These are phyloP conservation scores for Pseudomugil gertrudae DNA, from an alignment of 2,797 vertebrate species.

Conservation along the genomic window DNA sequence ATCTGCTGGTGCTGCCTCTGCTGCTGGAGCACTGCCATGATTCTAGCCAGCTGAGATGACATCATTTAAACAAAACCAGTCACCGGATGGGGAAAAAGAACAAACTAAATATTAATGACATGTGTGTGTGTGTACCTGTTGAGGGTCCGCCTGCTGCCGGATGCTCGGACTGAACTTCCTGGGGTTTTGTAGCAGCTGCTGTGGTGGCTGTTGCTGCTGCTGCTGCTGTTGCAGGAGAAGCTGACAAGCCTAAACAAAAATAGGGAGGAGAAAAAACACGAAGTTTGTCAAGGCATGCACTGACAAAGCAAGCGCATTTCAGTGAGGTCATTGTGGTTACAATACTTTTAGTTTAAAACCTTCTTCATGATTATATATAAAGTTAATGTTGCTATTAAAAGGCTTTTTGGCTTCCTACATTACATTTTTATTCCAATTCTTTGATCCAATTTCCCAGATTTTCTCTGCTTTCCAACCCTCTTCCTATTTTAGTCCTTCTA, in stretches of 20 bases:
- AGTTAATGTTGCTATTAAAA: too few relatives aligned
- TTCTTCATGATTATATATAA: too few relatives aligned
- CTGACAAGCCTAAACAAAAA: slow-evolving; percentile 90
- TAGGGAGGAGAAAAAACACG: not conserved
- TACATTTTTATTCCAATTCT: too few relatives aligned
- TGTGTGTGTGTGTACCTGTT: slow-evolving; percentile 85
- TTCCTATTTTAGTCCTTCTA: too few relatives aligned
- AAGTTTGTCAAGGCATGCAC: too few relatives aligned
- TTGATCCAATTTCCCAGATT: too few relatives aligned
- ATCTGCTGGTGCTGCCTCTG: slow-evolving; percentile 83
- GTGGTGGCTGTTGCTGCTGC: slow-evolving; percentile 84
- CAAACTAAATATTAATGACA: not conserved
- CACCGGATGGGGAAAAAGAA: not conserved
- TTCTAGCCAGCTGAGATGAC: slow-evolving; percentile 87
- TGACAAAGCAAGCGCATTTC: too few relatives aligned
- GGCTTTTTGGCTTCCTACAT: too few relatives aligned
- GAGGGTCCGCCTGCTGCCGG: slow-evolving; percentile 92
- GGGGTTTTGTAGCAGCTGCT: slow-evolving; percentile 95
- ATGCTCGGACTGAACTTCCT: slow-evolving; percentile 95
- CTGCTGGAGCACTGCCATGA: slow-evolving; percentile 93
- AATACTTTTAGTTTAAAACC: too few relatives aligned
- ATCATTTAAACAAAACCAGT: not conserved
- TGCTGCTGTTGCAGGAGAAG: slow-evolving; percentile 88
- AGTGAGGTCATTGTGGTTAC: too few relatives aligned
- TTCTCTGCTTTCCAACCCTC: not conserved